Percentiles rank a stretch among this genome's conserved stretches.
These are phyloP conservation scores for Myopa tessellatipennis DNA, from an alignment of 2,888 invertebrate species.

Conservation along the genomic window DNA sequence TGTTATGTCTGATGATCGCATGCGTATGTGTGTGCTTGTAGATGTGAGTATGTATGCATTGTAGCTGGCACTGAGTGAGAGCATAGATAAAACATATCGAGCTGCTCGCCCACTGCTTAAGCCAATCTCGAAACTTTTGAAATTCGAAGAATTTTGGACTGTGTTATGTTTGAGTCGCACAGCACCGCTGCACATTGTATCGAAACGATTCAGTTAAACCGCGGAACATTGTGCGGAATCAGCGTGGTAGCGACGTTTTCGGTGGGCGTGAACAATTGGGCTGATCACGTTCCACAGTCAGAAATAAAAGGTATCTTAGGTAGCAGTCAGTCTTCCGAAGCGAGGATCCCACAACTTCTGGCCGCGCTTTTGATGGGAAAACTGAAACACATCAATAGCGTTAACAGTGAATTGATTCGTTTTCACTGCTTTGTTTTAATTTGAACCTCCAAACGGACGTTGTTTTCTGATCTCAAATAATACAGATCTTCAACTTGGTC, in stretches of 20 bases:
- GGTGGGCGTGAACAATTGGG: slow-evolving; percentile 65
- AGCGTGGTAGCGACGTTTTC: slow-evolving; percentile 56
- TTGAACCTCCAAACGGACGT: not conserved
- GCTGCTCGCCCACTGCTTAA: slow-evolving; percentile 51
- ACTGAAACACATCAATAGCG: slow-evolving; percentile 24
- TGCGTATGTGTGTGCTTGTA: slow-evolving; percentile 38
- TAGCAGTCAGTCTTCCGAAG: slow-evolving; percentile 44
- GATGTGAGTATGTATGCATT: not conserved
- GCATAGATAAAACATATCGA: slow-evolving; percentile 36
- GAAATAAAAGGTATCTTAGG: slow-evolving; percentile 51
- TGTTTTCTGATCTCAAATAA: slow-evolving; percentile 21
- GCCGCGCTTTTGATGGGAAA: not conserved
- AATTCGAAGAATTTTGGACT: slow-evolving; percentile 54
- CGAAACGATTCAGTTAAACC: slow-evolving; percentile 28
- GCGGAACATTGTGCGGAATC: slow-evolving; percentile 31
- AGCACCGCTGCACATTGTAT: slow-evolving; percentile 42
- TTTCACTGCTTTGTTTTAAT: slow-evolving; percentile 35
- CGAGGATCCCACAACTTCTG: slow-evolving; percentile 53
- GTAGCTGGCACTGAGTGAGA: slow-evolving; percentile 7
- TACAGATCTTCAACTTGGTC: slow-evolving; percentile 39
- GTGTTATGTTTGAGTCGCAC: slow-evolving; percentile 54
- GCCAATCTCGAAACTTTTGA: slow-evolving; percentile 50
- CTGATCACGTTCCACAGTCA: slow-evolving; percentile 61
- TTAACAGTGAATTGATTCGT: slow-evolving; percentile 25
- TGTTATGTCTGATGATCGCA: slow-evolving; percentile 1